Percentiles rank a stretch among this genome's conserved stretches.
These are phyloP conservation scores for Cheilosia pagana DNA, from an alignment of 2,888 invertebrate genomes.

Conservation along the genomic window DNA sequence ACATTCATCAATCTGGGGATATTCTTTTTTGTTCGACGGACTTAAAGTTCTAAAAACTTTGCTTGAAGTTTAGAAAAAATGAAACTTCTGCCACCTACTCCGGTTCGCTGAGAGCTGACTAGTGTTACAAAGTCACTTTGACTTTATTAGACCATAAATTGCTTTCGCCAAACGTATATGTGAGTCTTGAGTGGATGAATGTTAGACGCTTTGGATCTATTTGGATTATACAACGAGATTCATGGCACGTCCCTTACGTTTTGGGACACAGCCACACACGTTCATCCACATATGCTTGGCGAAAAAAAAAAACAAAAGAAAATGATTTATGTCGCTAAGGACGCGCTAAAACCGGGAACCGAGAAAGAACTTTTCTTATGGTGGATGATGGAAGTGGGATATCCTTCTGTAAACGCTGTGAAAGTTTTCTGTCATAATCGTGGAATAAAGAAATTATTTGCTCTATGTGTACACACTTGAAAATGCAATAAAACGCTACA, in stretches of 20 bases:
- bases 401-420: conserved; percentile 4
- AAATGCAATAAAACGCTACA: conserved; percentile 58
- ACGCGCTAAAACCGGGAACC: conserved; percentile 2
- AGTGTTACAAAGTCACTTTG: conserved; percentile 69
- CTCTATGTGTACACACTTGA: conserved; percentile 37
- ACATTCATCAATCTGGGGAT: no score
- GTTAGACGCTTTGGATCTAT: conserved; percentile 52
- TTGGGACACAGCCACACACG: neutral
- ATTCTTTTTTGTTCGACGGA: neutral
- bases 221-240: conserved; percentile 65
- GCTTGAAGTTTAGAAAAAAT: neutral
- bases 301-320: conserved; percentile 35
- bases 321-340: conserved; percentile 65
- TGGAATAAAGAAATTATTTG: conserved; percentile 40
- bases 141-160: conserved; percentile 74
- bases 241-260: conserved; percentile 45
- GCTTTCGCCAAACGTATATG: conserved; percentile 57
- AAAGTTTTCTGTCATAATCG: conserved; percentile 18
- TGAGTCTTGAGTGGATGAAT: conserved; percentile 54
- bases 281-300: conserved; percentile 20
- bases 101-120: conserved; percentile 16
- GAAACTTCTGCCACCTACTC: conserved; percentile 6
- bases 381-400: neutral
- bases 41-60: conserved; percentile 1
- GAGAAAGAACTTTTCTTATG: neutral